Evolutionary conservation across 2,113 vertebrate species (phyloP).

Genomic region (Spea bombifrons): DNA sequence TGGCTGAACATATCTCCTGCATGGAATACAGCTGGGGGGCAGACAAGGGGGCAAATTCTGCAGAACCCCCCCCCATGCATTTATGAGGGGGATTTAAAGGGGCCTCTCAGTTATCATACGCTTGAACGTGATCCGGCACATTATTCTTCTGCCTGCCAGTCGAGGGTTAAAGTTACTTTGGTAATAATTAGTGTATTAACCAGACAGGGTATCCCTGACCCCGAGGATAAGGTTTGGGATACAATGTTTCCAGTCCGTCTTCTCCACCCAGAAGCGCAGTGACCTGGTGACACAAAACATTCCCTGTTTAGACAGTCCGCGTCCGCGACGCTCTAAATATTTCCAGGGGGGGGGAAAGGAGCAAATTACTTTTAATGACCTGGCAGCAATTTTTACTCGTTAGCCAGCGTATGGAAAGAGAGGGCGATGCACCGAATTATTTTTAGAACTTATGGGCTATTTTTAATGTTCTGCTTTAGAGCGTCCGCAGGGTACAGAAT

Average conservation of each 20-base stretch:
- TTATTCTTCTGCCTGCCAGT: too few species aligned
- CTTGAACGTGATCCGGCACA: too few species aligned
- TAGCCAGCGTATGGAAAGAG: neutral
- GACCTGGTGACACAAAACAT: conserved; percentile 13
- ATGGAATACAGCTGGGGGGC: too few species aligned
- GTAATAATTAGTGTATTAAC: too few species aligned
- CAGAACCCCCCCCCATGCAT: too few species aligned
- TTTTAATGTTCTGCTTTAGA: neutral
- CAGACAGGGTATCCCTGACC: neutral
- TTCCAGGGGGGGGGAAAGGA: neutral
- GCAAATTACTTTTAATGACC: conserved; percentile 18
- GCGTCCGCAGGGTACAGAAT: too few species aligned
- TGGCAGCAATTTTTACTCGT: conserved; percentile 1
- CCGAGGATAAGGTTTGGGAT: neutral
- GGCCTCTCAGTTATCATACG: too few species aligned
- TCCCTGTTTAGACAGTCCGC: too few species aligned
- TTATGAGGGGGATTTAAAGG: too few species aligned
- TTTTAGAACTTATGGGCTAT: neutral
- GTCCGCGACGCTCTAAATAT: neutral
- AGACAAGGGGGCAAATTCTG: too few species aligned
- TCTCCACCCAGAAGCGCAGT: conserved; percentile 29
- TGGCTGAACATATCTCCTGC: too few species aligned
- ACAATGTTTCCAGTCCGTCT: conserved; percentile 22
- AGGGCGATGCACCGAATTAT: neutral
- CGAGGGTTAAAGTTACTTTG: too few species aligned